Base-by-base conservation (phyloP, 2,888 invertebrate genomes). In the Calameuta idolon region DNA sequence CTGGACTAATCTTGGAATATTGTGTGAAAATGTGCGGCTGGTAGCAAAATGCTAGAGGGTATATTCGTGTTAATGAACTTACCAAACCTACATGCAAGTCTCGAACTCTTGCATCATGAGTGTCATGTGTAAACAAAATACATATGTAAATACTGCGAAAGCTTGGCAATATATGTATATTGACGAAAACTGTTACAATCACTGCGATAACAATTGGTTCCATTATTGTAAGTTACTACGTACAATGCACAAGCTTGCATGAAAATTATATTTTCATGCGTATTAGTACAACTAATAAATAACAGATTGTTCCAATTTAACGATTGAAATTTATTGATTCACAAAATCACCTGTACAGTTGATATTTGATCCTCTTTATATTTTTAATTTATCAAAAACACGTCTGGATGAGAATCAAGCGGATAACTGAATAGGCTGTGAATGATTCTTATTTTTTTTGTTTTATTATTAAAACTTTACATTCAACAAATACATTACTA, bases 391-490 rank as follows among this genome's bases (percentile, higher is more conserved):
- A 23, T 23, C 9, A 12, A 35, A 40, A 55, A 23, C 55, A 55
- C 23, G 9, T 2, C 9, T 5, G 55, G 4, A 40, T 5, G 15
- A 15, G 15, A 40, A 5, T 40, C 40, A 15, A 4, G 15, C 15
- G 15, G 5, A 15, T 15, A 15, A 40, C 5, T 5, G 15, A 40
- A 40, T 15, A 5, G 4, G 40, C 40, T 2, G 15, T 2, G 15
- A 15, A 23, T 40, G 5, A 23, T 55, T 76, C 69, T 76, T 69
- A 73, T 35, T 76, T 73, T 12, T 35, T n/a, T 34, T 40, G 78
- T 77, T 81, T 82, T 82, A 81, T 78, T 81, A 82, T 80, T 81
- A 82, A 82, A 82, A 81, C 80, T 80, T 79, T 73, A 82, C 80
- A 80, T 79, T 80, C 74, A 81, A 81, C 82, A 82, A 82, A 75